Evolutionary conservation across 2,888 invertebrate species (phyloP), one percentile per base, ranked within the genome.

Genomic region (Metopia argyrocephala): DNA sequence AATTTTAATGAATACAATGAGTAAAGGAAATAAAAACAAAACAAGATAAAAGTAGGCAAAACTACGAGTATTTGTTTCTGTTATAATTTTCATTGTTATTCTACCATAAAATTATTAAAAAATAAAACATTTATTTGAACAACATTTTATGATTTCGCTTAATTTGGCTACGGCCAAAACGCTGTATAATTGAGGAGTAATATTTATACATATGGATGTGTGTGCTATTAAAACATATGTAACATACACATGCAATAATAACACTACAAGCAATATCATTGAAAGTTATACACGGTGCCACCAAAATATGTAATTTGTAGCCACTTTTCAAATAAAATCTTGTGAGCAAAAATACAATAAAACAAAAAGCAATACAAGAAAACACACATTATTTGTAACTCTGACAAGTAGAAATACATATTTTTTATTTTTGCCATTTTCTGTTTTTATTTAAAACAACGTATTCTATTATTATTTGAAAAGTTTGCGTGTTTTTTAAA

Each of bases 121-220:
- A 62, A 68, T 20, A 76, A 38, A 54, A 68, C 21, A 61, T 61
- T 76, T 46, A 76, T 68, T 76, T 50, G 61, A 46, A 68, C 68
- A 76, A 54, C 54, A 76, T 76, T 76, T 76, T 69, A 76, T 62
- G 68, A 48, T 31, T 69, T 4, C 68, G 52, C 52, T 56, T 46
- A 54, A 76, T 62, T 76, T 76, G 76, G 54, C 76, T 25, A 38
- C 38, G 15, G 12, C 38, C 15, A 38, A 2, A 9, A 38, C 38
- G 15, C 15, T 15, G 38, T 15, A 6, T 2, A 20, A 23, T 15
- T 15, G 15, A 38, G 4, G 9, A 62, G 5, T 9, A 25, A 18
- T 12, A 64, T 61, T 62, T 62, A 31, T 31, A n/a, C n/a, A n/a
- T n/a, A n/a, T n/a, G n/a, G n/a, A n/a, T n/a, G n/a, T n/a, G n/a